phyloP scores from a whole-genome alignment of 2,888 invertebrate species.

The Stenodera caucasica region DNA sequence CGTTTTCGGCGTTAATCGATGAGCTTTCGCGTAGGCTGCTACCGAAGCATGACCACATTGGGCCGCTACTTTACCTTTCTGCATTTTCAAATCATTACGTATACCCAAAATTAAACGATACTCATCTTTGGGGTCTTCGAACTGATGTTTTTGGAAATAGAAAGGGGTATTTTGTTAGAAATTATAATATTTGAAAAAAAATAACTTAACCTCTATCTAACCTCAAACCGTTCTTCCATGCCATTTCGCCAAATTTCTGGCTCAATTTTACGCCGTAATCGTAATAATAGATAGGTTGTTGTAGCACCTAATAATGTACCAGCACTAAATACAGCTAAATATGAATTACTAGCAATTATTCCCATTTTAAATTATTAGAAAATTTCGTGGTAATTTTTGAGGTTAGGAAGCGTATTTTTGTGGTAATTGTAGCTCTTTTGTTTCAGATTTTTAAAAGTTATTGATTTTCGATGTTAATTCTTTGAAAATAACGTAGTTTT shows the following conservation, averaged over 20 bases:
- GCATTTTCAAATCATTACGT: constrained; percentile 89
- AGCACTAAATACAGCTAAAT: constrained; percentile 45
- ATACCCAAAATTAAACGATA: constrained; percentile 86
- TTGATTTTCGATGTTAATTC: too few relatives aligned
- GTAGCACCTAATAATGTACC: constrained; percentile 48
- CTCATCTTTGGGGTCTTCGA: constrained; percentile 57
- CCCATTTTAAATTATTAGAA: constrained; percentile 38
- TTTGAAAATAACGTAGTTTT: too few relatives aligned
- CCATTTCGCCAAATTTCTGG: constrained; percentile 41
- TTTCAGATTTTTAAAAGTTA: too few relatives aligned
- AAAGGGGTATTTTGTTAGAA: not conserved
- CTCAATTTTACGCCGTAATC: constrained; percentile 33
- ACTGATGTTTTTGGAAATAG: constrained; percentile 33
- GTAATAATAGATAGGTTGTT: constrained; percentile 44
- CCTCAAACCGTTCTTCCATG: constrained; percentile 51
- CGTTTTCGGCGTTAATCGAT: constrained; percentile 63
- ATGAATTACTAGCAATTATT: constrained; percentile 43
- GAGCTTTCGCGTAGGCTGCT: constrained; percentile 75
- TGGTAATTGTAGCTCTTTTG: too few relatives aligned
- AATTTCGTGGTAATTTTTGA: not conserved
- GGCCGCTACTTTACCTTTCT: constrained; percentile 92
- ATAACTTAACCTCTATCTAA: constrained; percentile 27
- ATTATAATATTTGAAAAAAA: not conserved
- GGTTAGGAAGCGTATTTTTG: too few relatives aligned
- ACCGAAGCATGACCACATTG: constrained; percentile 96